A percentile compares a stretch with the other conserved stretches of the same genome.
These are phyloP conservation scores for Lacanobia wlatinum DNA, from an alignment of 2,888 invertebrate genomes.

Conservation along the genomic window DNA sequence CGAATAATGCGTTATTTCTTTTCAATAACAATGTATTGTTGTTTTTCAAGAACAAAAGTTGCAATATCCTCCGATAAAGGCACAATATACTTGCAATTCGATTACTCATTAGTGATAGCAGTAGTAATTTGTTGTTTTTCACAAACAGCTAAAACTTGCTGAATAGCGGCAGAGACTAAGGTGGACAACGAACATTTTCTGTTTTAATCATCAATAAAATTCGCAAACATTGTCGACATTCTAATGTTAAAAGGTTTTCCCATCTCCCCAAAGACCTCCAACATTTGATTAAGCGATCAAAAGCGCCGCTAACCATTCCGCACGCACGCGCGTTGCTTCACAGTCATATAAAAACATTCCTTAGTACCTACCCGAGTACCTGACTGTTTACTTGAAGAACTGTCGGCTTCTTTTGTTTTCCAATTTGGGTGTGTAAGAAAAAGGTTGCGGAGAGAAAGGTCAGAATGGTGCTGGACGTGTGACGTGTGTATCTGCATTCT, in stretches of 20 bases:
- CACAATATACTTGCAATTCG: too few relatives aligned
- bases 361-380: constrained; percentile 3
- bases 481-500: neutral
- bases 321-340: constrained; percentile 68
- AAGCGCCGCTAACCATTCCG: constrained; percentile 58
- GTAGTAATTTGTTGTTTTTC: too few relatives aligned
- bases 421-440: constrained; percentile 24
- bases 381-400: constrained; percentile 30
- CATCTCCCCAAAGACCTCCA: constrained; percentile 52
- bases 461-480: neutral
- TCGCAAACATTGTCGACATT: too few relatives aligned
- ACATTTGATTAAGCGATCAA: constrained; percentile 72
- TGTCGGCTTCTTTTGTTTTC: constrained; percentile 42
- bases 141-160: too few relatives aligned
- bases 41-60: too few relatives aligned
- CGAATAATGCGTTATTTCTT: neutral
- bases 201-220: too few relatives aligned
- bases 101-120: too few relatives aligned
- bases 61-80: too few relatives aligned
- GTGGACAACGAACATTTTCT: too few relatives aligned
- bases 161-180: too few relatives aligned
- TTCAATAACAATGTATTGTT: neutral
- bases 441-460: neutral
- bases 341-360: constrained; percentile 58
- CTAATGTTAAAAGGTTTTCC: constrained; percentile 22